A percentile compares a stretch with the other conserved stretches of the same genome.
Evolutionary conservation across 2,113 vertebrate genomes (phyloP).

Genomic region (Pangasianodon gigas): DNA sequence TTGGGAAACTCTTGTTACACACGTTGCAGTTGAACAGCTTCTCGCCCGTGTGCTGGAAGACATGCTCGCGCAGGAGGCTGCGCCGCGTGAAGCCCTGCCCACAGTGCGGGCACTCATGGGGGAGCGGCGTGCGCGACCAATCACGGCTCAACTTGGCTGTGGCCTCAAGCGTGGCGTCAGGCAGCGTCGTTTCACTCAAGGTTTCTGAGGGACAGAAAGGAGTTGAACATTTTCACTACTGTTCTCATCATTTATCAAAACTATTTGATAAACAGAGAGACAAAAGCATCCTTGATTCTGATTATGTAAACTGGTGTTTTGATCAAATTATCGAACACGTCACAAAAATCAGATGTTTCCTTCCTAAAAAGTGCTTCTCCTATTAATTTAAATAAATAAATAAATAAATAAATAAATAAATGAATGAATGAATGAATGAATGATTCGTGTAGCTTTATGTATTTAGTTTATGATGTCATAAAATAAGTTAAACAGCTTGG

Average conservation of each 20-base stretch:
- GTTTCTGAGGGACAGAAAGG: neutral
- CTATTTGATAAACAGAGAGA: neutral
- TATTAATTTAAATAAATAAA: neutral
- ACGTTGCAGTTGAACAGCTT: slow-evolving; percentile 86
- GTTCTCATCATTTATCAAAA: neutral
- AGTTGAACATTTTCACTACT: neutral
- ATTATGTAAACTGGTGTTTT: neutral
- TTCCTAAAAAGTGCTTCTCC: neutral
- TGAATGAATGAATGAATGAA: too few species aligned
- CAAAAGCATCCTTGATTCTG: neutral
- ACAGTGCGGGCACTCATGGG: slow-evolving; percentile 86
- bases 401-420: too few species aligned
- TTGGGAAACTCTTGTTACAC: slow-evolving; percentile 86
- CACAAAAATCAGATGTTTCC: neutral
- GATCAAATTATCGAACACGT: neutral
- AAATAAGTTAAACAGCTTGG: neutral
- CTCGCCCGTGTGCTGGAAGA: slow-evolving; percentile 87
- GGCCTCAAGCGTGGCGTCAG: slow-evolving; percentile 65
- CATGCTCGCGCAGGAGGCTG: slow-evolving; percentile 86
- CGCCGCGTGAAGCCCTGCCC: slow-evolving; percentile 88
- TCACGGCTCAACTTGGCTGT: slow-evolving; percentile 76
- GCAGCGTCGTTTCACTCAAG: neutral
- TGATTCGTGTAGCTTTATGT: neutral
- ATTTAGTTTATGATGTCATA: neutral
- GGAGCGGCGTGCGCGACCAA: slow-evolving; percentile 76